These are phyloP conservation scores for Achlya flavicornis DNA, from an alignment of 2,888 invertebrate genomes.

Conservation along the genomic window DNA sequence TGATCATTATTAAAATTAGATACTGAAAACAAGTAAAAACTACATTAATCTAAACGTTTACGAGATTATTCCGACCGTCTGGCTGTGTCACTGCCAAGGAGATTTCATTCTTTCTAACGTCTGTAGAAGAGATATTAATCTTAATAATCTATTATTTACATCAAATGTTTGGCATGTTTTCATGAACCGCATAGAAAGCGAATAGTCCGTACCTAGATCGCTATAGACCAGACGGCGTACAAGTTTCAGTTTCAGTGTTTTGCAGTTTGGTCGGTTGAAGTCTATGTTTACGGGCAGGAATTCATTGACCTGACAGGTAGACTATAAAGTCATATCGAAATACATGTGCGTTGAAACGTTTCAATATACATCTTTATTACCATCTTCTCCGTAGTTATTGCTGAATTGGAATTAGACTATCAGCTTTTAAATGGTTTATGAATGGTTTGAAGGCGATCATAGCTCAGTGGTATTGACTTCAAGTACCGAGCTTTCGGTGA, in stretches of 20 bases:
- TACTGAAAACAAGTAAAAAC: conserved; percentile 26
- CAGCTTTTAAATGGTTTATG: too few relatives aligned
- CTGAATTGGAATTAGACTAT: too few relatives aligned
- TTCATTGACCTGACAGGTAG: background rate
- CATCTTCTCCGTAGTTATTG: background rate
- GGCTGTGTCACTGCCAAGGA: conserved; percentile 49
- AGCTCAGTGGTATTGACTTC: too few relatives aligned
- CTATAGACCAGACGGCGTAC: background rate
- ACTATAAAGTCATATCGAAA: conserved; percentile 7
- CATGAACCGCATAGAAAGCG: background rate
- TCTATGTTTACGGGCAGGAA: conserved; percentile 9
- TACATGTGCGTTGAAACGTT: background rate
- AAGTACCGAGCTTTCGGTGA: too few relatives aligned
- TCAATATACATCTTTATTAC: background rate
- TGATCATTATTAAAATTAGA: conserved; percentile 12
- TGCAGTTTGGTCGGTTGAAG: background rate
- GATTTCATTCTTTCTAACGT: conserved; percentile 18
- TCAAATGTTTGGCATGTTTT: conserved; percentile 25
- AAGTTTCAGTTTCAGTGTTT: background rate
- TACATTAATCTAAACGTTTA: conserved; percentile 39
- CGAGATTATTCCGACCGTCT: conserved; percentile 36
- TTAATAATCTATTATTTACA: conserved; percentile 27
- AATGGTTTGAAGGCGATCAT: too few relatives aligned
- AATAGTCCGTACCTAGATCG: background rate
- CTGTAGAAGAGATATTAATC: conserved; percentile 31